Percentiles rank a stretch among this genome's conserved stretches.
phyloP scores from a whole-genome alignment of 2,113 vertebrate genomes.

The Girardinichthys multiradiatus region DNA sequence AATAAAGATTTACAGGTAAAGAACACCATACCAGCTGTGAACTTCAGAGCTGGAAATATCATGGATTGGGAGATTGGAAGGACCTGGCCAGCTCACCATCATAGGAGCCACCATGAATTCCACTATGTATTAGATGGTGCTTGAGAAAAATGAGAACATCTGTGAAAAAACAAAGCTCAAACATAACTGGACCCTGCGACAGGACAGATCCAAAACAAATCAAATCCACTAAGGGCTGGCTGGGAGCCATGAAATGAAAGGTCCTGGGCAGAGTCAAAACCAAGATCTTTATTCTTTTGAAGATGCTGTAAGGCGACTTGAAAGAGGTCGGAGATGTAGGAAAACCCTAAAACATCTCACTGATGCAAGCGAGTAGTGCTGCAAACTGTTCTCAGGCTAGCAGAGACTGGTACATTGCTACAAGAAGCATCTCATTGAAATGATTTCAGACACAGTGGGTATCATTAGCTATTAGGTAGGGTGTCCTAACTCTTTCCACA shows the following conservation, averaged over 20 bases:
- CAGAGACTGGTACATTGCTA: background rate
- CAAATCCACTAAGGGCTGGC: too few species aligned
- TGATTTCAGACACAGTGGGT: background rate
- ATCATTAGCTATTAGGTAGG: background rate
- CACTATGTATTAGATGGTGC: too few species aligned
- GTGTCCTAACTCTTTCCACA: background rate
- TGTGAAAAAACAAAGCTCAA: background rate
- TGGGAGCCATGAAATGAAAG: background rate
- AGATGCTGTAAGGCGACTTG: background rate
- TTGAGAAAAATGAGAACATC: too few species aligned
- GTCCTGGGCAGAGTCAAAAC: background rate
- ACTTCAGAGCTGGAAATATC: too few species aligned
- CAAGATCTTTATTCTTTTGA: background rate
- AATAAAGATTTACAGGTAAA: too few species aligned
- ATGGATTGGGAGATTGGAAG: too few species aligned
- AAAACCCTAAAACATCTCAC: background rate
- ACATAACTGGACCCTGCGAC: too few species aligned
- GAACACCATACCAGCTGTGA: too few species aligned
- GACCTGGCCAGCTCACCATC: too few species aligned
- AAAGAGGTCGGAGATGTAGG: background rate
- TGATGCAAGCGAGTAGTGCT: background rate
- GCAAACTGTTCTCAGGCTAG: background rate
- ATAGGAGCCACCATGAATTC: too few species aligned
- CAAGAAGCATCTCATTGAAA: background rate
- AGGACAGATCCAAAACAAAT: too few species aligned